Evolutionary conservation across 2,797 vertebrate species (phyloP).

Genomic region (Pangasius larnaudii): DNA sequence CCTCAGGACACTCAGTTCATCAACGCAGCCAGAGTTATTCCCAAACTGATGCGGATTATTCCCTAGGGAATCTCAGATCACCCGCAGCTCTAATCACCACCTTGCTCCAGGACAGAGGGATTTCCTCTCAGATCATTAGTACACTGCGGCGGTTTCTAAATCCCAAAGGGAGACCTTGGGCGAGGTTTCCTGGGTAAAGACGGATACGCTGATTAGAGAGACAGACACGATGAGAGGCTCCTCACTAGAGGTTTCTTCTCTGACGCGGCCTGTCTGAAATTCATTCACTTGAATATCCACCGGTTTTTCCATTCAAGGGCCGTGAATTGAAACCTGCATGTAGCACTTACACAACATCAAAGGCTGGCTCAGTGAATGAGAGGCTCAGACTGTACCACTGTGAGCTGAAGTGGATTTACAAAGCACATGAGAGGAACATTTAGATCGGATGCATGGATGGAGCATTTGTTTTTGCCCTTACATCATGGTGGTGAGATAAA

Average conservation of each 20-base stretch:
- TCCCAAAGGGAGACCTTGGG: slow-evolving; percentile 15
- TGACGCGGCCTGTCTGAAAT: background rate
- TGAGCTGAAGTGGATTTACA: slow-evolving; percentile 23
- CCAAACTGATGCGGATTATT: slow-evolving; percentile 26
- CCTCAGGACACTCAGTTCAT: background rate
- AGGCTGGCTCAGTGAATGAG: slow-evolving; percentile 6
- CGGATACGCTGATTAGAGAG: background rate
- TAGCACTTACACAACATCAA: slow-evolving; percentile 24
- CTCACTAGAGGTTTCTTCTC: background rate
- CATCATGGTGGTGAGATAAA: background rate
- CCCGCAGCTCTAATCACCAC: slow-evolving; percentile 38
- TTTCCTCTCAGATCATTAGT: slow-evolving; percentile 18
- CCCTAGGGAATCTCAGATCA: background rate
- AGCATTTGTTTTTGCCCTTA: slow-evolving; percentile 12
- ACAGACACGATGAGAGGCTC: background rate
- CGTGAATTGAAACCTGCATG: slow-evolving; percentile 21
- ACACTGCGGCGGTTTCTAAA: background rate
- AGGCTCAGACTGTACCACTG: slow-evolving; percentile 2
- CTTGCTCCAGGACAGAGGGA: slow-evolving; percentile 26
- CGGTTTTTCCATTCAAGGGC: slow-evolving; percentile 21
- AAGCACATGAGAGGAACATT: slow-evolving; percentile 1
- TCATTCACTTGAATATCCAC: background rate
- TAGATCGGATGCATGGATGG: slow-evolving; percentile 19
- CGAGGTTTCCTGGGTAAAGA: background rate
- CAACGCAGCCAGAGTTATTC: slow-evolving; percentile 11